Base-by-base conservation (phyloP, 2,113 vertebrate species). In the Globicephala melas region DNA sequence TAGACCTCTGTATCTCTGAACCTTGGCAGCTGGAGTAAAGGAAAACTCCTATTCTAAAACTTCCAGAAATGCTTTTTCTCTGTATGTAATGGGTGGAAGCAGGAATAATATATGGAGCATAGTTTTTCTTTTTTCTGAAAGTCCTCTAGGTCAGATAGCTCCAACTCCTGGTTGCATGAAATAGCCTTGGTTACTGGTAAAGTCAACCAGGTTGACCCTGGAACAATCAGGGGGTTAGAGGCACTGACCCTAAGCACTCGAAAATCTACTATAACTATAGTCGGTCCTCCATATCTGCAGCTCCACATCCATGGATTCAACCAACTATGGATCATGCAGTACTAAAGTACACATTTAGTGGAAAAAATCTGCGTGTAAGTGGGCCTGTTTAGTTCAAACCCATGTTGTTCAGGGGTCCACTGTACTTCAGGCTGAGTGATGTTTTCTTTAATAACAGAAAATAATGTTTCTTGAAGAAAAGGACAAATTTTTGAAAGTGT, bases 361-460 rank as follows among this genome's bases (percentile, higher is more conserved):
- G 12, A 80, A 58, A n/a, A 36, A 58, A 36, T 80, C 14, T n/a
- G 63, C 1, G 0, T 58, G 7, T 36, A 80, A 36, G 33, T 80
- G 53, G 47, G n/a, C 53, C 53, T 58, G 23, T 80, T 23, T 53
- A 36, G 77, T 58, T 80, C 77, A 58, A 58, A 58, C 77, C 21
- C 25, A 36, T 58, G n/a, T 58, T 58, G 53, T 58, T 80, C 53
- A 80, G 14, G 21, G 6, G n/a, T 38, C n/a, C 77, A 58, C 7
- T 36, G 41, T 85, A 83, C 62, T 83, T 91, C 14, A 80, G 50
- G 36, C 23, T 67, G 28, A 62, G 28, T 74, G 31, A 11, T 76
- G 8, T 84, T 92, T 68, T 96, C 70, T 77, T 91, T 77, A 85
- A 33, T 81, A 92, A 84, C 38, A 26, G 50, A 68, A 94, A 94